phyloP scores from a whole-genome alignment of 2,888 invertebrate species.

The Cataglyphis albicans region DNA sequence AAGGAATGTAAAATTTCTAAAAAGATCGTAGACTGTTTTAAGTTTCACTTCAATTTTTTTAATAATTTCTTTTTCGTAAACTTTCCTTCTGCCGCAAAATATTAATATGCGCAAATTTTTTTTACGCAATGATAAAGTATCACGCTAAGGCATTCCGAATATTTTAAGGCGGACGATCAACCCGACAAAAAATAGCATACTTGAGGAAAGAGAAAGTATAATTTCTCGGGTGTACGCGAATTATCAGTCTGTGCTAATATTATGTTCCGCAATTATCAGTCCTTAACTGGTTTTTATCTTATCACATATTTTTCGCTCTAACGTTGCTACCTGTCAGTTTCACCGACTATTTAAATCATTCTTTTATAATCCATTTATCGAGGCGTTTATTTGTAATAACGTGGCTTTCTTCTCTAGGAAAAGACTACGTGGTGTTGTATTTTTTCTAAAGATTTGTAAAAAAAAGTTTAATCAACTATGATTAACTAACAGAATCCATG shows the following conservation, averaged over 20 bases:
- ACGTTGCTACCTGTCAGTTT: conserved; percentile 54
- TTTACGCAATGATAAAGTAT: neutral
- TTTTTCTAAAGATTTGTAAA: neutral
- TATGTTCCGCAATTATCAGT: conserved; percentile 69
- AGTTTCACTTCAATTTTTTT: too few species aligned
- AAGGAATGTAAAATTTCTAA: neutral
- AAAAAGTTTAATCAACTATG: neutral
- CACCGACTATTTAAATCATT: conserved; percentile 31
- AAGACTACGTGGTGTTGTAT: neutral
- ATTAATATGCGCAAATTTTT: neutral
- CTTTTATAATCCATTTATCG: conserved; percentile 11
- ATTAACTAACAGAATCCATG: neutral
- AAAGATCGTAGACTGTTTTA: too few species aligned
- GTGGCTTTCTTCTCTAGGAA: neutral
- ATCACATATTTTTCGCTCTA: conserved; percentile 53
- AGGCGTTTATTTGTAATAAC: neutral
- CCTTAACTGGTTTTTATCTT: conserved; percentile 63
- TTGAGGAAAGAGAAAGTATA: conserved; percentile 13
- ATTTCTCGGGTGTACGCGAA: conserved; percentile 28
- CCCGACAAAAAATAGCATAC: neutral
- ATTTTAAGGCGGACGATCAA: conserved; percentile 2
- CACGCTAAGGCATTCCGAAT: neutral
- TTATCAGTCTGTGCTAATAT: conserved; percentile 75
- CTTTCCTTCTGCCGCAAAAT: neutral
- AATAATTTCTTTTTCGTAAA: neutral